phyloP scores from a whole-genome alignment of 2,797 vertebrate genomes.

The Cirrhinus mrigala region DNA sequence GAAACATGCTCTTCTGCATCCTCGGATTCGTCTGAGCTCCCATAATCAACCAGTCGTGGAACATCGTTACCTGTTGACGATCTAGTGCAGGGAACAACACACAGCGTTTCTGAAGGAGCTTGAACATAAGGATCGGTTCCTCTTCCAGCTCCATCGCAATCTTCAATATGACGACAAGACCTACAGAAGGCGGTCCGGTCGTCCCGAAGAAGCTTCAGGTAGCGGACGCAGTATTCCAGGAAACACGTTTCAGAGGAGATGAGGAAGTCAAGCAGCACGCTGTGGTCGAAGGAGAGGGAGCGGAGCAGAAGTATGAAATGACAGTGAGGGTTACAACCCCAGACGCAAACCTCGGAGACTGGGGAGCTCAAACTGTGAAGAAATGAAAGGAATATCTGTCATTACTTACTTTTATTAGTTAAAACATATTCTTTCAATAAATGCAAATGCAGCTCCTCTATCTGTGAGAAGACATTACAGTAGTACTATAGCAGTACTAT shows the following conservation, averaged over 20 bases:
- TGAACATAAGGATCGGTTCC: background rate
- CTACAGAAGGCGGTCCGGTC: slow-evolving; percentile 79
- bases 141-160: background rate
- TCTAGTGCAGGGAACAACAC: background rate
- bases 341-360: slow-evolving; percentile 64
- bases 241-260: slow-evolving; percentile 97
- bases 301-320: slow-evolving; percentile 87
- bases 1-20: slow-evolving; percentile 65
- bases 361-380: slow-evolving; percentile 42
- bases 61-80: background rate
- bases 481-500: no score
- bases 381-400: background rate
- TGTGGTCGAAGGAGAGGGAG: slow-evolving; percentile 87
- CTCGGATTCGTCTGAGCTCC: slow-evolving; percentile 88
- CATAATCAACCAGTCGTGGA: slow-evolving; percentile 85
- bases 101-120: background rate
- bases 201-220: slow-evolving; percentile 84
- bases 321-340: slow-evolving; percentile 91
- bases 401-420: background rate
- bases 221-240: slow-evolving; percentile 91
- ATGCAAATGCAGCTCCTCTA: no score
- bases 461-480: no score
- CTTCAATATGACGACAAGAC: slow-evolving; percentile 70
- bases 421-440: background rate
- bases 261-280: slow-evolving; percentile 91